These are phyloP conservation scores for Achatina immaculata DNA, from an alignment of 1,140 invertebrate genomes.

Conservation along the genomic window DNA sequence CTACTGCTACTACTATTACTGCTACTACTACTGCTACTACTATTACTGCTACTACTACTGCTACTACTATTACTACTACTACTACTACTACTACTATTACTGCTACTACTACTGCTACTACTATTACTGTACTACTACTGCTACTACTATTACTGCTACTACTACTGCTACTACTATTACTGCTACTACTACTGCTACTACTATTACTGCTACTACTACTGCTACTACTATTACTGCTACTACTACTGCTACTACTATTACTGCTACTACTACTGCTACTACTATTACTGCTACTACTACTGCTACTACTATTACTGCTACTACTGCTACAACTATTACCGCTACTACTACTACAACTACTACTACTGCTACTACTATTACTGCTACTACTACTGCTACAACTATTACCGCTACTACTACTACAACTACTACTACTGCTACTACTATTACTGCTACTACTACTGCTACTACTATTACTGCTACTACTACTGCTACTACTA, in stretches of 20 bases:
- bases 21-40: not conserved
- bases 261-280: conserved; percentile 33
- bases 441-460: conserved; percentile 18
- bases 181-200: conserved; percentile 31
- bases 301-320: too few species aligned
- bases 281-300: too few species aligned
- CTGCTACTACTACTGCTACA: conserved; percentile 1
- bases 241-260: conserved; percentile 20
- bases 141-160: conserved; percentile 34
- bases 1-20: conserved; percentile 22
- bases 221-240: too few species aligned
- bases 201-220: too few species aligned
- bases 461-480: too few species aligned
- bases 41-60: conserved; percentile 22
- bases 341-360: conserved; percentile 19
- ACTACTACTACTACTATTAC: conserved; percentile 23
- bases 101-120: not conserved
- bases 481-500: too few species aligned
- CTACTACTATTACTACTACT: conserved; percentile 29
- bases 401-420: too few species aligned
- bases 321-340: too few species aligned
- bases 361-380: conserved; percentile 11
- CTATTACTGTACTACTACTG: not conserved
- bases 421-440: conserved; percentile 24
- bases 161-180: conserved; percentile 31